Evolutionary conservation across 2,113 vertebrate species (phyloP).

Genomic region (Rhombomys opimus): DNA sequence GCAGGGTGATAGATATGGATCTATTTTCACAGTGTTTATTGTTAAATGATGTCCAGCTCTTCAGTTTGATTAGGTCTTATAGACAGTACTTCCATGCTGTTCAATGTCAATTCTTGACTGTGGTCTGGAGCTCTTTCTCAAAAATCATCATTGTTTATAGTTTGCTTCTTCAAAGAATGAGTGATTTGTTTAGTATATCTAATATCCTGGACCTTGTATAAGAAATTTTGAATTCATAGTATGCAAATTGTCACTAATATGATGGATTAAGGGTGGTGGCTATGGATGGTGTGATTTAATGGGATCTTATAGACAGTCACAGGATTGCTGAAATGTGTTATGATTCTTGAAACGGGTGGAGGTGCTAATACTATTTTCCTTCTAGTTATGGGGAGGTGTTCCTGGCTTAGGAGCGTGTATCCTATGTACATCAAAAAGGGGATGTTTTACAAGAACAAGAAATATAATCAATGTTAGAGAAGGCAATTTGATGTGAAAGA

Average conservation of each 20-base stretch:
- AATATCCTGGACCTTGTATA: not conserved
- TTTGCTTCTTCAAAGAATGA: not conserved
- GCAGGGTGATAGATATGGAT: no score
- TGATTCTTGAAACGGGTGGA: not conserved
- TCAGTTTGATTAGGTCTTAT: not conserved
- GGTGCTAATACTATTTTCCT: not conserved
- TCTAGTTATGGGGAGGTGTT: not conserved
- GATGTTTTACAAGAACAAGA: not conserved
- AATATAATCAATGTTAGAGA: not conserved
- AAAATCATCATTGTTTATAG: not conserved
- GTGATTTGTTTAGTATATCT: not conserved
- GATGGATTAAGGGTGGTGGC: not conserved
- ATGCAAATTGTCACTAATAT: not conserved
- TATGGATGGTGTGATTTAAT: rapidly evolving
- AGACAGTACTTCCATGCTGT: not conserved
- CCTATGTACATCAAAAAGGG: not conserved
- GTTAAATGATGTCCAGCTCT: not conserved
- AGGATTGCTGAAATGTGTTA: not conserved
- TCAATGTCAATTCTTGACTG: not conserved
- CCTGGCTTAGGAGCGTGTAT: not conserved
- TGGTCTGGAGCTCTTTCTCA: not conserved
- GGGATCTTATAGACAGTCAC: not conserved
- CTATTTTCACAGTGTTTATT: not conserved
- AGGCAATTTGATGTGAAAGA: not conserved
- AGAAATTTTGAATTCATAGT: not conserved